Evolutionary conservation across 2,797 vertebrate genomes (phyloP).

Genomic region (Danio aesculapii): DNA sequence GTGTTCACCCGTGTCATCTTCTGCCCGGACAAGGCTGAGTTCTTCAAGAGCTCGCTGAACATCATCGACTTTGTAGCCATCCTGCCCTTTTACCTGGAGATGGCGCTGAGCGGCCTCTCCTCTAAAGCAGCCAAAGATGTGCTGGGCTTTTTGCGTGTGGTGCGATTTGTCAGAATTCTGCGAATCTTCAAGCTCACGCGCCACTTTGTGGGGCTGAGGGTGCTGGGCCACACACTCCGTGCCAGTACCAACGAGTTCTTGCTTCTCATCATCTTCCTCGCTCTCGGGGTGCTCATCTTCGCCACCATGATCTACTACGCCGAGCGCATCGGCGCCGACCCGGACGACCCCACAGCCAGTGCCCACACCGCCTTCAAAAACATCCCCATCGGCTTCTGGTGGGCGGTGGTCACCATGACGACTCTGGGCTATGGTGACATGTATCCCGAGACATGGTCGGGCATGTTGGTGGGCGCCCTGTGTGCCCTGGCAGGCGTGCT

Average conservation of each 20-base stretch:
- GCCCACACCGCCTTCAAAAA: conserved; percentile 98
- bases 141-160: conserved; percentile 96
- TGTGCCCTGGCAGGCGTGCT: conserved; percentile 96
- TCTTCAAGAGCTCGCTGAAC: conserved; percentile 97
- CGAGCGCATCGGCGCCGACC: conserved; percentile 95
- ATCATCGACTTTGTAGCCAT: conserved; percentile 99
- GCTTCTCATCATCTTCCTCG: conserved; percentile 98
- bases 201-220: conserved; percentile 95
- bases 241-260: conserved; percentile 99
- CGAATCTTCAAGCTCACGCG: conserved; percentile 99
- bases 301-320: conserved; percentile 99
- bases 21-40: conserved; percentile 97
- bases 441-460: conserved; percentile 99
- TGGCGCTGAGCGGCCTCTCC: conserved; percentile 95
- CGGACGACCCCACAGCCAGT: conserved; percentile 92
- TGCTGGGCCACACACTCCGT: conserved; percentile 95
- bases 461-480: conserved; percentile 97
- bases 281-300: conserved; percentile 97
- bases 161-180: conserved; percentile 96
- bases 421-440: conserved; percentile 99
- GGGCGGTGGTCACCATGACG: conserved; percentile 99
- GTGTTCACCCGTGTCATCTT: conserved; percentile 95
- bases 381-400: conserved; percentile 99
- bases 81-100: conserved; percentile 98
- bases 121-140: conserved; percentile 99